Evolutionary conservation across 1,140 invertebrate species (phyloP).

Genomic region (Cydia amplana): DNA sequence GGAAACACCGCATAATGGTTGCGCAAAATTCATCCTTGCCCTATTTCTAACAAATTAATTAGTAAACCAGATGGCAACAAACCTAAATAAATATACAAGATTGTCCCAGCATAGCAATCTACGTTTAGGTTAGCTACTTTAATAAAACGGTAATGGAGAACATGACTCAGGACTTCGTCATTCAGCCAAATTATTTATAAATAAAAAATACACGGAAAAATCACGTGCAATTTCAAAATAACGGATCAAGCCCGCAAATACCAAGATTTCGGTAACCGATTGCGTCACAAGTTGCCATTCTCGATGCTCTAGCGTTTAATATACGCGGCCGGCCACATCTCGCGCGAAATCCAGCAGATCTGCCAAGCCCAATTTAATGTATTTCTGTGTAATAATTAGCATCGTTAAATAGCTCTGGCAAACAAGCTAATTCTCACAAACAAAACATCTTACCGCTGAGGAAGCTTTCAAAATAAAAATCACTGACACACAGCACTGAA

Average conservation of each 20-base stretch:
- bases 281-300: constrained; percentile 71
- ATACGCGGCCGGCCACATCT: constrained; percentile 51
- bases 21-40: constrained; percentile 43
- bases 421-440: constrained; percentile 18
- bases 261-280: constrained; percentile 58
- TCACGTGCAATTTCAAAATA: constrained; percentile 50
- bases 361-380: constrained; percentile 66
- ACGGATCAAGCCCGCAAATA: constrained; percentile 68
- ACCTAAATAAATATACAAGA: constrained; percentile 41
- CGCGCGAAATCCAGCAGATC: constrained; percentile 55
- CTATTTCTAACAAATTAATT: constrained; percentile 48
- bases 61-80: constrained; percentile 45
- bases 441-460: constrained; percentile 42
- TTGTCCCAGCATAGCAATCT: neutral
- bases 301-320: constrained; percentile 53
- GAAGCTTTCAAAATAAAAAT: constrained; percentile 37
- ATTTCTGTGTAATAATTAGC: constrained; percentile 58
- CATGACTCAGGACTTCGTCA: neutral
- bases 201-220: constrained; percentile 44
- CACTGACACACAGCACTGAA: constrained; percentile 52
- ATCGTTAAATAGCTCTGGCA: constrained; percentile 51
- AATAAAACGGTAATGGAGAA: neutral
- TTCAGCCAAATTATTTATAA: neutral
- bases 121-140: neutral
- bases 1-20: neutral